Percentiles rank a stretch among this genome's conserved stretches.
Conservation (phyloP, 1,140 invertebrate species). For the Drosophila seguyi region DNA sequence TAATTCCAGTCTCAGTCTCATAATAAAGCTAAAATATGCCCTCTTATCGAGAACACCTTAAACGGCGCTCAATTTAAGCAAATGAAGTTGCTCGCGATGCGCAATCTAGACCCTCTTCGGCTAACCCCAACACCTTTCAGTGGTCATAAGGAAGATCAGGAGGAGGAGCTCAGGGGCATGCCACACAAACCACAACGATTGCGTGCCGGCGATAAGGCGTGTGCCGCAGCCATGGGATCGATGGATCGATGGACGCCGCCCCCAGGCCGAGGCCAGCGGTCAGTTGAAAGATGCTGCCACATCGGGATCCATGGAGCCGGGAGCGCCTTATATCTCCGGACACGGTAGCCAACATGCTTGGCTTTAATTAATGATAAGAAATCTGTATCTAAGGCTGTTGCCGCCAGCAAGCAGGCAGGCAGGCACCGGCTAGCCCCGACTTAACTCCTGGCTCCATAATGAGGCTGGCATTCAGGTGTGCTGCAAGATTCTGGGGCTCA, state of each 20-base stretch:
- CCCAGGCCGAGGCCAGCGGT: slow-evolving; percentile 32
- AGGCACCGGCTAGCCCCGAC: slow-evolving; percentile 11
- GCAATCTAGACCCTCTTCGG: slow-evolving; percentile 7
- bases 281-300: slow-evolving; percentile 54
- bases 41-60: slow-evolving; percentile 28
- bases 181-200: slow-evolving; percentile 59
- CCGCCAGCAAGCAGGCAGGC: slow-evolving; percentile 39
- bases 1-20: background rate
- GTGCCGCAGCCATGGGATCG: slow-evolving; percentile 53
- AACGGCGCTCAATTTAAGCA: slow-evolving; percentile 18
- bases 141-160: background rate
- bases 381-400: slow-evolving; percentile 84
- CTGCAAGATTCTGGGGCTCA: slow-evolving; percentile 35
- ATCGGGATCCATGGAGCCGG: slow-evolving; percentile 33
- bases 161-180: slow-evolving; percentile 25
- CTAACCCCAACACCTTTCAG: slow-evolving; percentile 42
- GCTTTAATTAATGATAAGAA: slow-evolving; percentile 85
- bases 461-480: slow-evolving; percentile 71
- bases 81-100: slow-evolving; percentile 42
- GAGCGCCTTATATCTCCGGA: slow-evolving; percentile 76
- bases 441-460: slow-evolving; percentile 46
- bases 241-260: slow-evolving; percentile 35
- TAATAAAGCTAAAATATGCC: background rate
- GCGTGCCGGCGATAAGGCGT: slow-evolving; percentile 78
- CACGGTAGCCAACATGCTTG: slow-evolving; percentile 85